A percentile compares a stretch with the other conserved stretches of the same genome.
phyloP scores from a whole-genome alignment of 2,113 vertebrate genomes.

The Amazona guildingii region DNA sequence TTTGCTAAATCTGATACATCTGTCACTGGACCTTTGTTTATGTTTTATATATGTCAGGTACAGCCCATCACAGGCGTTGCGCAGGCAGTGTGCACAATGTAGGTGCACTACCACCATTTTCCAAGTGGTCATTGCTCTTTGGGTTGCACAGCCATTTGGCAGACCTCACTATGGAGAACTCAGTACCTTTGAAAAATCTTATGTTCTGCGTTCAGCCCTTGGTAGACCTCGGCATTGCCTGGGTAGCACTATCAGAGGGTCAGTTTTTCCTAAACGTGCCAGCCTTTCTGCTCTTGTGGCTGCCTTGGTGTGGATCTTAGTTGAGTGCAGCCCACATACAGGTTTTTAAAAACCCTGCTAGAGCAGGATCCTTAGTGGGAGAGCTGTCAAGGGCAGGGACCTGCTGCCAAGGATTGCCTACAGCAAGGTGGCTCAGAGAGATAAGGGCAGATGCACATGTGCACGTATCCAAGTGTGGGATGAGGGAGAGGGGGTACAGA shows the following conservation, averaged over 20 bases:
- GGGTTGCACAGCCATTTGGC: not conserved
- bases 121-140: not conserved
- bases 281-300: not conserved
- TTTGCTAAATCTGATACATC: not conserved
- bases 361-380: not conserved
- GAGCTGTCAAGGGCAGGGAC: not conserved
- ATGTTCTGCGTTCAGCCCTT: not conserved
- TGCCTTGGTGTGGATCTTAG: not conserved
- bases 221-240: not conserved
- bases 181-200: not conserved
- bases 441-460: not conserved
- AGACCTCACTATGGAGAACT: not conserved
- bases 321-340: not conserved
- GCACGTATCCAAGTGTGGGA: accelerated
- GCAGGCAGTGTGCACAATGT: accelerated
- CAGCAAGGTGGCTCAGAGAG: not conserved
- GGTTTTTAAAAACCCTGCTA: not conserved
- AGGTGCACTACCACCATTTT: not conserved
- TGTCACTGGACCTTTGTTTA: not conserved
- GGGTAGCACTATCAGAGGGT: not conserved
- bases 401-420: not conserved
- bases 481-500: not conserved
- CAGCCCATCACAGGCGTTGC: accelerated
- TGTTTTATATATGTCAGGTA: not conserved
- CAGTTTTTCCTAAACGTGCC: accelerated